Evolutionary conservation across 2,113 vertebrate species (phyloP), one percentile per base, ranked within the genome.

Genomic region (Heteronetta atricapilla): DNA sequence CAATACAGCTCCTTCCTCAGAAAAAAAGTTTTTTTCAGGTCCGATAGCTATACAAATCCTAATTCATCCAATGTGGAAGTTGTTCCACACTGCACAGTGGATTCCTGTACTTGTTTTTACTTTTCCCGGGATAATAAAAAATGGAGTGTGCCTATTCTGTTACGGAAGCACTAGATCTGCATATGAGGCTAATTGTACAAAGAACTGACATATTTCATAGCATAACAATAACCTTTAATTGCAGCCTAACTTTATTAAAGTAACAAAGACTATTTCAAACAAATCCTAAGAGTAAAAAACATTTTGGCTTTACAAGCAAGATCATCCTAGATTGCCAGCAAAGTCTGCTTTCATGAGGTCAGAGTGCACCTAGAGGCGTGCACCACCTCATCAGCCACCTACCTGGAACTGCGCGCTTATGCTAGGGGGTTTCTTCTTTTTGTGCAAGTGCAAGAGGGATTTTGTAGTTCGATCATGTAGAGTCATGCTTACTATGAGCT

Each of bases 381-480:
- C 3, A 21, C 22, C 42, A 48, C 17, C 52, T 7, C 17, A 25
- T 20, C 59, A 28, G 44, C 11, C 33, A 31, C 94, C 75, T 66
- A 99, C 99, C 99, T 99, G 99, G 95, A 99, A 99, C 97, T 99
- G 99, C 13, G 99, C 99, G 0, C 99, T 99, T 97, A 99, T 99
- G 96, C 99, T 99, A 4, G 99, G 99, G 0, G 99, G 98, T 63
- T 99, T 99, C 97, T 99, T 99, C 98, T 99, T 99, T 96, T 99
- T 99, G 98, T 99, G 99, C 72, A 99, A 95, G 94, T 99, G 99
- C 58, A 99, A 97, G 87, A 99, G 98, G 26, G 99, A 99, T 96
- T 99, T 99, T 12, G 99, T 99, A 17, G 99, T 99, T 52, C 99
- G 98, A 76, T 99, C 99, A 0, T 99, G 99, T 60, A 99, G 97